Evolutionary conservation across 2,888 invertebrate genomes (phyloP).

Genomic region (Dioctria rufipes): DNA sequence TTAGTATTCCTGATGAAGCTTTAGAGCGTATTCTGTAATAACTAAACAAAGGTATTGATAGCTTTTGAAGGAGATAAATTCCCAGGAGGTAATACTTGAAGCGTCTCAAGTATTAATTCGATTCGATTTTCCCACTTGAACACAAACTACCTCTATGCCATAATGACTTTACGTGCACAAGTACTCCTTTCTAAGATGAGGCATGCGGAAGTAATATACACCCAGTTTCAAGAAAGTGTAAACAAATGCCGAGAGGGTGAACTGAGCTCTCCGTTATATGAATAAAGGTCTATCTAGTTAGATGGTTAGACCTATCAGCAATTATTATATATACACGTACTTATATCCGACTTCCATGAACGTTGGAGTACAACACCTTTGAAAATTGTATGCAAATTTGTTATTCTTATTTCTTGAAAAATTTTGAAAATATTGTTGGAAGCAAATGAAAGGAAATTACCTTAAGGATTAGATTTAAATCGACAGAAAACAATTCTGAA

Average conservation of each 20-base stretch:
- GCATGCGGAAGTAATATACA: conserved; percentile 40
- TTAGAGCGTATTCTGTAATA: conserved; percentile 4
- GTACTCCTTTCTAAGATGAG: conserved; percentile 25
- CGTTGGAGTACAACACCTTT: too few species aligned
- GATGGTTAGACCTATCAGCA: conserved; percentile 1
- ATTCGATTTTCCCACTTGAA: conserved; percentile 53
- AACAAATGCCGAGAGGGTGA: conserved; percentile 31
- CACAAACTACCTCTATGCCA: conserved; percentile 46
- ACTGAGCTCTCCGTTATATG: not conserved
- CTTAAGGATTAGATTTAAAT: too few species aligned
- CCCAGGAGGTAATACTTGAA: conserved; percentile 46
- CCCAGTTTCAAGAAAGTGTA: conserved; percentile 39
- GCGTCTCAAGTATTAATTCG: conserved; percentile 58
- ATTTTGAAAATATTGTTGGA: too few species aligned
- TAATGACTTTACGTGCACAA: conserved; percentile 43
- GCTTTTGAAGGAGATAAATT: conserved; percentile 42
- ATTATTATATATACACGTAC: not conserved
- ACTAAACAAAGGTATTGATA: not conserved
- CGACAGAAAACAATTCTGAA: too few species aligned
- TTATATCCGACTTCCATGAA: too few species aligned
- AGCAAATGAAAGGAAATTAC: too few species aligned
- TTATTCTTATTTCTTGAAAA: too few species aligned
- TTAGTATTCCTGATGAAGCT: conserved; percentile 31
- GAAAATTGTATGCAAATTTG: too few species aligned
- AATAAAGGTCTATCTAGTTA: conserved; percentile 1